These are phyloP conservation scores for Psephotus haematonotus DNA, from an alignment of 2,113 vertebrate genomes.

Conservation along the genomic window DNA sequence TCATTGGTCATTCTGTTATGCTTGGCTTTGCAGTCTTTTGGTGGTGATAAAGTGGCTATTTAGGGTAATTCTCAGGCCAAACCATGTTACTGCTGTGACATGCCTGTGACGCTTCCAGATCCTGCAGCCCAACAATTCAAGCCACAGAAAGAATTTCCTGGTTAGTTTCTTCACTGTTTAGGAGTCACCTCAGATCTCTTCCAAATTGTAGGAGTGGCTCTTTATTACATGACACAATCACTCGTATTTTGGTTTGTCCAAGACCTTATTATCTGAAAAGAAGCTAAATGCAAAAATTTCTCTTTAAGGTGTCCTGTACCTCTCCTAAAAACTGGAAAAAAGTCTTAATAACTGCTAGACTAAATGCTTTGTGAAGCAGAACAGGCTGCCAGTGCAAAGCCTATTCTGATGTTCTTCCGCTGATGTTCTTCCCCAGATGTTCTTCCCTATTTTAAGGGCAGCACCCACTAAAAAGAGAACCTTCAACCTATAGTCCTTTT, in stretches of 20 bases:
- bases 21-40: constrained; percentile 9
- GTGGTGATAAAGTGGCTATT: neutral
- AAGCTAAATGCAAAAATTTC: neutral
- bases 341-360: neutral
- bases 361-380: neutral
- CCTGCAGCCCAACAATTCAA: neutral
- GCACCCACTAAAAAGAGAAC: neutral
- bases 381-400: neutral
- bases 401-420: neutral
- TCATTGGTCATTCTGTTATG: neutral
- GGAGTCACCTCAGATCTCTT: neutral
- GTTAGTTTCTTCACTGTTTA: neutral
- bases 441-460: neutral
- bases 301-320: neutral
- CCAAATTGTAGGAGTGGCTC: neutral
- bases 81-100: neutral
- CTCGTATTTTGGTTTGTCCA: neutral
- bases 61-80: constrained; percentile 1
- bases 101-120: neutral
- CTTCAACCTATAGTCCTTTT: neutral
- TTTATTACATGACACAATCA: neutral
- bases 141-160: neutral
- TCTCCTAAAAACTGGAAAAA: neutral
- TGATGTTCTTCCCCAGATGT: neutral
- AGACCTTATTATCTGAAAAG: neutral